Evolutionary conservation across 2,797 vertebrate species (phyloP), one percentile per base, ranked within the genome.

Genomic region (Peromyscus attwateri): DNA sequence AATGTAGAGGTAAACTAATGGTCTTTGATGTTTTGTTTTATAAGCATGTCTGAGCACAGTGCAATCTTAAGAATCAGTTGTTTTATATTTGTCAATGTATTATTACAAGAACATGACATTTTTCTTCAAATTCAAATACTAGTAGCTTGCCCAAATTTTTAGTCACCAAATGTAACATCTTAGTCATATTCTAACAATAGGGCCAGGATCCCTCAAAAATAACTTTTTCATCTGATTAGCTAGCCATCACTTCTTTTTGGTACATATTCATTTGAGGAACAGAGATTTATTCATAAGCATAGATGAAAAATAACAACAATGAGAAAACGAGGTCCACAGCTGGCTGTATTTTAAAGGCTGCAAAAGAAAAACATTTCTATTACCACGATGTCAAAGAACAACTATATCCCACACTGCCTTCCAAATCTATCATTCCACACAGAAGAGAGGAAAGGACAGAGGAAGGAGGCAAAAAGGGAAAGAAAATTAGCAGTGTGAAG

Each of bases 121-220:
- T 79, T 83, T 12, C 70, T 76, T 94, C 43, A 96, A 96, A 97
- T 71, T 71, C 34, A 94, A 96, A 89, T 84, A 88, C 92, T 89
- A 62, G 6, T 57, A 76, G 80, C 55, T 95, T 94, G 95, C 12
- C 31, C 43, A 94, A 87, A 29, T 27, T 66, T 80, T 92, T 70
- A 80, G 71, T 89, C 55, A 96, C 5, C 64, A 82, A 93, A 96
- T 66, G 49, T 37, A 96, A 82, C 13, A 95, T 11, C 90, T 92
- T 91, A 96, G n/a, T 75, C 55, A 92, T 34, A 90, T 10, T 96
- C 43, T 60, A 97, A 80, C 27, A 68, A 25, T 34, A 92, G 13
- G 40, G 88, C 40, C 29, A 91, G 27, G 23, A 89, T 89, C 49
- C 91, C 88, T 95, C 82, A 94, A 97, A 97, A 96, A 87, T 93